A percentile compares a stretch with the other conserved stretches of the same genome.
Evolutionary conservation across 2,113 vertebrate species (phyloP).

Genomic region (Chelonoidis abingdonii): DNA sequence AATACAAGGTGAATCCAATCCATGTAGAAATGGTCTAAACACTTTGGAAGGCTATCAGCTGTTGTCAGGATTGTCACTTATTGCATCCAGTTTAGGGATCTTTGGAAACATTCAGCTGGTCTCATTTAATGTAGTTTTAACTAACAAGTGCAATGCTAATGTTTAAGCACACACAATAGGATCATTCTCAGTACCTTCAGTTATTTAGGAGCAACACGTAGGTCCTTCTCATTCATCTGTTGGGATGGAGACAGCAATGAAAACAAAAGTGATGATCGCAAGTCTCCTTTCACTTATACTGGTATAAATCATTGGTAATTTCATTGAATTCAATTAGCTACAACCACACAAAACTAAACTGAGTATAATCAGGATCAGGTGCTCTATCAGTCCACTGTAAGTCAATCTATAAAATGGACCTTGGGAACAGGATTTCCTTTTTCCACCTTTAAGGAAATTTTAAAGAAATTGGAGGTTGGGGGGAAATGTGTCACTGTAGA

Average conservation of each 20-base stretch:
- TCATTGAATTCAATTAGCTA: slow-evolving; percentile 11
- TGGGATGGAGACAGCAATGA: not conserved
- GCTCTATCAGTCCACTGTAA: slow-evolving; percentile 15
- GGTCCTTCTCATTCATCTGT: not conserved
- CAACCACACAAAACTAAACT: not conserved
- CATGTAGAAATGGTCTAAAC: not conserved
- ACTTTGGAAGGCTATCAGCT: not conserved
- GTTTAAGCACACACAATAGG: not conserved
- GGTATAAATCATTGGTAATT: slow-evolving; percentile 40
- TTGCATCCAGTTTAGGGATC: not conserved
- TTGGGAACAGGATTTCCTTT: no score
- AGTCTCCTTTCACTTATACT: not conserved
- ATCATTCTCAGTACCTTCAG: not conserved
- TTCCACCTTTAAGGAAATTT: not conserved
- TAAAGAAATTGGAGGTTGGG: slow-evolving; percentile 30
- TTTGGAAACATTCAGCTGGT: not conserved
- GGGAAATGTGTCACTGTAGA: slow-evolving; percentile 10
- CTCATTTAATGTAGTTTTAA: not conserved
- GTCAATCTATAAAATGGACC: not conserved
- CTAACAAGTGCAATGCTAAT: accelerated
- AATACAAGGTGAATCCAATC: not conserved
- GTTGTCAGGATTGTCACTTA: accelerated
- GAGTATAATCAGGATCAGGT: not conserved
- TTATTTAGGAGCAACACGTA: not conserved
- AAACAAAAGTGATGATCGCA: not conserved